Base-by-base conservation (phyloP, 2,888 invertebrate species). In the Chorisops tibialis region DNA sequence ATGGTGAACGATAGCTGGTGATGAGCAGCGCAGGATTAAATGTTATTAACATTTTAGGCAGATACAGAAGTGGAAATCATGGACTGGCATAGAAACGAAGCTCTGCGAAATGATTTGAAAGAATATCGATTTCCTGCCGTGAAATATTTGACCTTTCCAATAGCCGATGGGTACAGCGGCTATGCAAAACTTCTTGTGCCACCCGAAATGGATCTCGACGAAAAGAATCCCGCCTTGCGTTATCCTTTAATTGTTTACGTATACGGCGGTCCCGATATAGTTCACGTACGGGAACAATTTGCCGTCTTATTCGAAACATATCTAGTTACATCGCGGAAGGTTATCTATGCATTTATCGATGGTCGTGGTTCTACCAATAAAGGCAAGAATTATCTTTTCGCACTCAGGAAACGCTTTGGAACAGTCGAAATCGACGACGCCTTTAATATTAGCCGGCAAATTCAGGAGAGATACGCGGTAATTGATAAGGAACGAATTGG, bases 361-460 rank as follows among this genome's bases (percentile, higher is more conserved):
- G 90, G 87, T 1, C 81, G 95, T 59, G 96, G 96, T 1, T 87
- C 90, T 1, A 88, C 87, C 0, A 85, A 83, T 49, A 87, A 91
- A 75, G 95, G 96, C 1, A 87, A 89, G 63, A 83, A 86, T 49
- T 83, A 88, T 69, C 81, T 91, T 71, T 88, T 88, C 72, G 81
- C 86, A 38, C 80, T 93, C 24, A 94, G 96, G 77, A 85, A 86
- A 63, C 82, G 83, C 24, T 80, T 97, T 24, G 97, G 94, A 2
- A 88, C 88, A 1, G 84, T 87, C 2, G 96, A 97, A 78, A 85
- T 96, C 22, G 85, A 91, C 59, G 96, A 97, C 79, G 92, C 94
- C 70, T 80, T 89, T 45, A 78, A 75, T 38, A 85, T 87, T 35
- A 85, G 87, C 6, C 82, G 81, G 83, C 69, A 70, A 67, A 63